Evolutionary conservation across 2,888 invertebrate species (phyloP), one percentile per base, ranked within the genome.

Genomic region (Malthinus seriepunctatus): DNA sequence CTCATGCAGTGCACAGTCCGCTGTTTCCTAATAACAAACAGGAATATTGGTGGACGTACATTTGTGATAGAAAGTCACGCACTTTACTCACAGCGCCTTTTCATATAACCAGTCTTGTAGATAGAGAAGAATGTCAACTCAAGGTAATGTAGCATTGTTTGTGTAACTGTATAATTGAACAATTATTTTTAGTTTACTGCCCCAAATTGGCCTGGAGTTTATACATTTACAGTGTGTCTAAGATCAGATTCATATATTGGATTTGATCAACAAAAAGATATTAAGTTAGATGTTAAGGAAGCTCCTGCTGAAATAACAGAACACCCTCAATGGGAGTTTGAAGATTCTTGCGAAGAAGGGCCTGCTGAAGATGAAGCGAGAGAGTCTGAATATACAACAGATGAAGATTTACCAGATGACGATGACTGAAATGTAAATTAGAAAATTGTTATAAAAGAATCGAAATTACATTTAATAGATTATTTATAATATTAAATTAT

Each of bases 31-130:
- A 90, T 80, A 91, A 91, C 66, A 96, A 99, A 77, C 97, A 97
- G 77, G 99, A 99, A 80, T 97, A 92, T 81, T 99, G 99, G 98
- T 99, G 98, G 97, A 90, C 97, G 65, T 99, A 98, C 79, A 91
- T 99, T 69, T 93, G 93, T 80, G 98, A 99, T 81, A 88, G 94
- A 71, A 97, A 95, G 80, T 92, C 91, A 66, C 90, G 89, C 75
- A 90, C 92, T 62, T 81, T 99, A 69, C 86, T 97, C 66, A 95
- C 97, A 48, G 90, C 94, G 67, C 97, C 98, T 38, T 91, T 92
- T 75, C 91, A 96, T 75, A 89, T 98, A 62, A 97, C 97, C 52
- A 94, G 93, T 77, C 86, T 99, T 60, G 91, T 94, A 44, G 87
- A 89, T 72, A 82, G 87, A 68, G 95, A 96, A 81, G 95, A 95